Base-by-base conservation (phyloP, 2,113 vertebrate genomes). In the Gavia stellata region DNA sequence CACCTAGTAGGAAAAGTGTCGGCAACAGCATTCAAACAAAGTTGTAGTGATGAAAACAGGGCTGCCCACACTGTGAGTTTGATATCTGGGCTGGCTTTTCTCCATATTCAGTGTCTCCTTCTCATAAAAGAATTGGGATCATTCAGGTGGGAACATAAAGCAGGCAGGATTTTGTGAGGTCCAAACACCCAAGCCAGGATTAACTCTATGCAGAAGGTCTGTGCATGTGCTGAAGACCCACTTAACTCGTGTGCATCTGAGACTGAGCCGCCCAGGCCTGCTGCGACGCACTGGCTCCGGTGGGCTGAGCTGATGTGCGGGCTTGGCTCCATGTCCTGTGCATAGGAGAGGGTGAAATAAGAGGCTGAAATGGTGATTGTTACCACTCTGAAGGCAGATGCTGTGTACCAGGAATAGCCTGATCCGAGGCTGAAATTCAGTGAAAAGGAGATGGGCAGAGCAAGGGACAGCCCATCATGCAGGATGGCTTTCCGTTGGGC, bases 201-300 rank as follows among this genome's bases (percentile, higher is more conserved):
- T 21, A 55, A 49, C 36, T 47, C 63, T 7, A 1, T 3, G 25
- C 36, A 56, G 25, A 17, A 44, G 38, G 31, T 13, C 36, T 8
- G 23, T 10, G 68, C 8, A 1, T 1, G n/a, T 58, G 83, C 65
- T 73, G 58, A 10, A 62, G 65, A 21, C 4, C 12, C 25, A 3
- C 21, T 14, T 4, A 28, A 24, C 26, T 38, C 42, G 2, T 2
- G 11, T 4, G 25, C 28, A 17, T 9, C 45, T 6, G 56, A 58
- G 42, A 5, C 11, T 3, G 49, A 81, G n/a, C 24, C 34, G 7
- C 49, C 4, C 6, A 0, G 7, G 21, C 2, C 4, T n/a, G 11
- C 42, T 33, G 49, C 9, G 40, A 23, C 2, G 14, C 31, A 9
- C 24, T 34, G 34, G 24, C 55, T 29, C 34, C 13, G 34, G 4